Evolutionary conservation across 2,888 invertebrate species (phyloP), one percentile per base, ranked within the genome.

Genomic region (Drosophila lacicola): DNA sequence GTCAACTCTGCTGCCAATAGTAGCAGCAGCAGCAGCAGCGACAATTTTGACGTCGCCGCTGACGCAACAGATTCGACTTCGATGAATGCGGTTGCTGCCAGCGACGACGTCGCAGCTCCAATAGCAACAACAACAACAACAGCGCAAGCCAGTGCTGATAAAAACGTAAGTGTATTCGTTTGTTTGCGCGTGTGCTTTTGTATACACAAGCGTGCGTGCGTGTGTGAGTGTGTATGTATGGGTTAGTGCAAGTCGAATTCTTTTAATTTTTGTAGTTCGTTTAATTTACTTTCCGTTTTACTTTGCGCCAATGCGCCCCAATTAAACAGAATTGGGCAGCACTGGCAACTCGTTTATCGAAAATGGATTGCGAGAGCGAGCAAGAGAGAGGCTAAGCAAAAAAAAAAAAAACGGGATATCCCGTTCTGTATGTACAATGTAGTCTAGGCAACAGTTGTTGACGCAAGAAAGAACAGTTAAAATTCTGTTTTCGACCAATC

Each of bases 151-250:
- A 46, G 29, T 71, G 78, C 80, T 81, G 88, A 87, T 87, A 87
- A 82, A 88, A 87, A 79, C 69, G 87, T 87, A 84, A 78, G 87
- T 82, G 51, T 57, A 58, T 75, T 34, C 9, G 42, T 50, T 25
- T 65, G 19, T 39, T 34, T 25, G 36, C 36, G 14, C 60, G 42
- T 70, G 41, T 68, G 53, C 56, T 33, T 56, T 19, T 49, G 46
- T n/a, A 11, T 58, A 19, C 34, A 13, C 21, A 11, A 46, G 13
- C 14, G 10, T 57, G 2, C 37, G 19, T 25, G 46, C 25, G 9
- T 53, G 39, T 62, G 53, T 51, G 63, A 41, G 55, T 56, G 60
- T 50, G 63, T 60, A 36, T 65, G 44, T 37, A 41, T 57, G 51
- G 53, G 3, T 42, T 47, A 25, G 65, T 69, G 53, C 58, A 46